A percentile compares a stretch with the other conserved stretches of the same genome.
Conservation (phyloP, 2,113 vertebrate species). For the Leptocoma aspasia region DNA sequence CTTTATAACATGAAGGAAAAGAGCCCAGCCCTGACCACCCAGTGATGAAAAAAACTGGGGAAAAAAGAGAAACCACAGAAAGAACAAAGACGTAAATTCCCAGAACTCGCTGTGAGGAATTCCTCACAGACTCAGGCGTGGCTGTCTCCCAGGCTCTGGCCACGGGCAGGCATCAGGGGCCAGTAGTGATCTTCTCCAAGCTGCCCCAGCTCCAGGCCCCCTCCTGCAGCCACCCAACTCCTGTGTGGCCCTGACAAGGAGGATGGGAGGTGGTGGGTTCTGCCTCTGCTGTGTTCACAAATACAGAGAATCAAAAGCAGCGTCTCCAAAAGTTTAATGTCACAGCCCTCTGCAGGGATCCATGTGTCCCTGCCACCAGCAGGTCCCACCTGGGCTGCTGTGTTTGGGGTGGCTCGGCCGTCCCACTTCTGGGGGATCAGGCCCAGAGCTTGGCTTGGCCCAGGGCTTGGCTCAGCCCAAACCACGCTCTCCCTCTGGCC, state of each 20-base stretch:
- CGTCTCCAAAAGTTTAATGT: background rate
- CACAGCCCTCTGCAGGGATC: background rate
- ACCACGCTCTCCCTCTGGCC: background rate
- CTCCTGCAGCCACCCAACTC: background rate
- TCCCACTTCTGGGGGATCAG: background rate
- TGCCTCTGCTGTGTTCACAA: background rate
- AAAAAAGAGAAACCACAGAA: background rate
- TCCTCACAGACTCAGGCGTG: background rate
- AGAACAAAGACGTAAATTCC: background rate
- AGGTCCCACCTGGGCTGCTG: background rate
- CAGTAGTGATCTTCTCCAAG: background rate
- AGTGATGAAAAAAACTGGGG: background rate
- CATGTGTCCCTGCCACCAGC: background rate
- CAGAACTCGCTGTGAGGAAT: background rate
- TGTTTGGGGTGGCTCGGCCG: background rate
- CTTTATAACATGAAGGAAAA: background rate
- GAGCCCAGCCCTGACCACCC: constrained; percentile 36
- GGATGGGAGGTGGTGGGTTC: rapidly evolving
- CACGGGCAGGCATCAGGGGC: background rate
- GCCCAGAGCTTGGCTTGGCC: background rate
- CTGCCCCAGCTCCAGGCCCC: background rate
- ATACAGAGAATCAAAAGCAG: rapidly evolving
- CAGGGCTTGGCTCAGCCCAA: background rate
- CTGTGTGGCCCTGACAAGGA: background rate
- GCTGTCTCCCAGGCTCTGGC: background rate